Base-by-base conservation (phyloP, 2,888 invertebrate genomes). In the Galerucella nymphaeae region DNA sequence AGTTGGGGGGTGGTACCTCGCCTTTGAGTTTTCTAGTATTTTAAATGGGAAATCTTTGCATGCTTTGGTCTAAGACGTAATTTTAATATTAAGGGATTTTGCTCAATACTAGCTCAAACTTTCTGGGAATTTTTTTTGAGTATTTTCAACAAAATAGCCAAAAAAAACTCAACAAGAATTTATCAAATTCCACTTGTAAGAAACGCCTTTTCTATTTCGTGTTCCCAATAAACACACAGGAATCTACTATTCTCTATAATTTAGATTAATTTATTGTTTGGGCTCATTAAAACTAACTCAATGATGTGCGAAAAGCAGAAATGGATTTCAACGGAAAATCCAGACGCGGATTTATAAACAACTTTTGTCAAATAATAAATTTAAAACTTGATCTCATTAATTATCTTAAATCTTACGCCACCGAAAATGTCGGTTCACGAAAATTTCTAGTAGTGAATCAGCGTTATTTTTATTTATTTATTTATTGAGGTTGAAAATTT, bases 141-240 rank as follows among this genome's bases (percentile, higher is more conserved):
- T 23, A 23, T 23, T 23, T 23, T 4, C 23, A 23, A 23, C 23
- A 23, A 23, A 1, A 23, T 23, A n/a, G n/a, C n/a, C n/a, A n/a
- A n/a, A n/a, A n/a, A n/a, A n/a, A n/a, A n/a, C n/a, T n/a, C n/a
- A n/a, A n/a, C n/a, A 30, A 6, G 2, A 16, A 53, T 53, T 53
- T 53, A 16, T 53, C 53, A 3, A 53, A 53, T 16, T 9, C 53
- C 53, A 18, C 53, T 9, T n/a, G 53, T 53, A 53, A 1, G 16
- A 53, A 53, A 53, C 11, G 59, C 42, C 23, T n/a, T 13, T 14
- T 30, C 59, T 38, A 41, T 62, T 42, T 23, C 42, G 45, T 68
- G 76, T 20, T 72, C 74, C 73, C 72, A 72, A 76, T 76, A 76
- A 76, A 76, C 74, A 76, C 45, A 61, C 30, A 61, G 72, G 70